Percentiles rank a stretch among this genome's conserved stretches.
Evolutionary conservation across 2,888 invertebrate species (phyloP).

Genomic region (Agrochola macilenta): DNA sequence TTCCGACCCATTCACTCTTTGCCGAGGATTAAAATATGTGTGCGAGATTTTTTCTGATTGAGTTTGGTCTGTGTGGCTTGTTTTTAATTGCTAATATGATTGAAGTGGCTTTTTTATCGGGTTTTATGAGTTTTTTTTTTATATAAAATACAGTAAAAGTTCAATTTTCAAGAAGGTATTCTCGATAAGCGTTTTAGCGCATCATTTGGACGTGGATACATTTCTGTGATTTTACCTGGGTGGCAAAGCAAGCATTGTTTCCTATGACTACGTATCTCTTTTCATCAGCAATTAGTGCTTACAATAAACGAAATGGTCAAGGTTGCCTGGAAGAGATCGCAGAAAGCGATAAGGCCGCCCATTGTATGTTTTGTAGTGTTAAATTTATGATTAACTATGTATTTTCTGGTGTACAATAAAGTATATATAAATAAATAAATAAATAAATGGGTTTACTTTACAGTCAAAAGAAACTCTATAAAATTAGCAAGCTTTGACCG

Average conservation of each 20-base stretch:
- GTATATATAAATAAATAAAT: too few relatives aligned
- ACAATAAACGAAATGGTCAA: background rate
- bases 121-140: background rate
- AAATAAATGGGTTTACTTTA: background rate
- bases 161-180: background rate
- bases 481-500: constrained; percentile 28
- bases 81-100: constrained; percentile 31
- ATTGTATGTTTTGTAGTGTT: too few relatives aligned
- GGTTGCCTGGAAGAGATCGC: too few relatives aligned
- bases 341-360: too few relatives aligned
- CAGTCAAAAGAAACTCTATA: background rate
- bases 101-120: constrained; percentile 18
- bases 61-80: constrained; percentile 9
- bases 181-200: background rate
- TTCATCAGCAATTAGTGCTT: background rate
- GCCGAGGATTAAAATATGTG: constrained; percentile 27
- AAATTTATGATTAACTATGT: too few relatives aligned
- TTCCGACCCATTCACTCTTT: constrained; percentile 67
- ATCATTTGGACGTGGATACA: too few relatives aligned
- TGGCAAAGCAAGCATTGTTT: too few relatives aligned
- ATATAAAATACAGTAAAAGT: background rate
- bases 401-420: too few relatives aligned
- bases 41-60: constrained; percentile 18
- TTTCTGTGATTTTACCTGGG: background rate
- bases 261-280: background rate